Percentiles rank a stretch among this genome's conserved stretches.
Evolutionary conservation across 2,888 invertebrate species (phyloP).

Genomic region (Nomada fucata): DNA sequence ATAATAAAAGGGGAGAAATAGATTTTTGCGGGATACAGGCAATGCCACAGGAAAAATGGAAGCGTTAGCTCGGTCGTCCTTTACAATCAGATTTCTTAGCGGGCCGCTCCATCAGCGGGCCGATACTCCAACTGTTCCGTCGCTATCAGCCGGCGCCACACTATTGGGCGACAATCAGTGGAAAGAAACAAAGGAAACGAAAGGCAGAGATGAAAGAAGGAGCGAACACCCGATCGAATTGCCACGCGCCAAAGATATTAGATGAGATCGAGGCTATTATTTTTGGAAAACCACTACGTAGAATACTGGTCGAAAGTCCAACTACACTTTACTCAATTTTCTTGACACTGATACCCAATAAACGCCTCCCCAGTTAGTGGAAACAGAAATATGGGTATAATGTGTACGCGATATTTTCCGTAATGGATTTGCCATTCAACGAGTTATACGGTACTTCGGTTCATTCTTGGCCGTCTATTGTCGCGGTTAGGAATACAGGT

Average conservation of each 20-base stretch:
- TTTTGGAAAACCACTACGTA: background rate
- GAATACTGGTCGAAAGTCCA: background rate
- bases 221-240: conserved; percentile 44
- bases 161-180: conserved; percentile 67
- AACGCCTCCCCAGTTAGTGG: too few species aligned
- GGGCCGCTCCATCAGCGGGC: conserved; percentile 70
- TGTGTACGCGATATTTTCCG: too few species aligned
- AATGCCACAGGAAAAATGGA: conserved; percentile 72
- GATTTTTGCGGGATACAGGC: conserved; percentile 64
- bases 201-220: conserved; percentile 20
- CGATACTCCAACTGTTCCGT: conserved; percentile 72
- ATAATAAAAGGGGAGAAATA: conserved; percentile 72
- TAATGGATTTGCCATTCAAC: too few species aligned
- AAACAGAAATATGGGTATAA: too few species aligned
- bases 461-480: too few species aligned
- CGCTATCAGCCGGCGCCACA: conserved; percentile 50
- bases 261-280: conserved; percentile 13
- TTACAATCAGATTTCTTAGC: conserved; percentile 80
- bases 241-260: conserved; percentile 33
- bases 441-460: too few species aligned
- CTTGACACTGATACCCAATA: too few species aligned
- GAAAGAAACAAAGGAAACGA: conserved; percentile 63
- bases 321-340: too few species aligned
- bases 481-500: too few species aligned
- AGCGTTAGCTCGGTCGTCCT: conserved; percentile 76